phyloP scores from a whole-genome alignment of 2,888 invertebrate species.

The Harmothoe impar region DNA sequence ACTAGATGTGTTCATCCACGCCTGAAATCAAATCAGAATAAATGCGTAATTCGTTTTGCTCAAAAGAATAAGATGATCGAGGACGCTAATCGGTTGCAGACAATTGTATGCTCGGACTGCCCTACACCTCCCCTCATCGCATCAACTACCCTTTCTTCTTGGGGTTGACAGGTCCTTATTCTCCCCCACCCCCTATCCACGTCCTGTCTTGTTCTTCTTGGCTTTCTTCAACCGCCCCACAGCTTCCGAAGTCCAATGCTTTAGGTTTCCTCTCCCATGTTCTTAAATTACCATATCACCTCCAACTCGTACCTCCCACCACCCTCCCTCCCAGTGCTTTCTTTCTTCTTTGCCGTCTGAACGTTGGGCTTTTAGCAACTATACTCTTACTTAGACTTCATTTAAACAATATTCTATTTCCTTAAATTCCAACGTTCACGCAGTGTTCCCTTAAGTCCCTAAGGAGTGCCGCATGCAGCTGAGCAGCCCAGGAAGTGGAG shows the following conservation, averaged over 20 bases:
- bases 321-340: background rate
- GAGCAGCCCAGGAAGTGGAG: no score
- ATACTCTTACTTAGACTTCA: no score
- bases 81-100: slow-evolving; percentile 4
- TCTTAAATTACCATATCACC: background rate
- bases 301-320: background rate
- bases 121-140: background rate
- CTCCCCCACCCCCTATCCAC: background rate
- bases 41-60: background rate
- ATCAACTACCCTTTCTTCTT: background rate
- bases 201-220: background rate
- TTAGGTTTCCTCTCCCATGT: background rate
- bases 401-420: no score
- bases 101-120: background rate
- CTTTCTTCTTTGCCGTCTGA: no score
- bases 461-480: no score
- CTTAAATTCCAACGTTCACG: background rate
- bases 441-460: background rate
- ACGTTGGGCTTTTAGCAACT: no score
- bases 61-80: background rate
- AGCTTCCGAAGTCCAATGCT: background rate
- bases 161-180: background rate
- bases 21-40: slow-evolving; percentile 25
- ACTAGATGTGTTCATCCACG: background rate
- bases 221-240: background rate